Percentiles rank a stretch among this genome's conserved stretches.
Conservation (phyloP, 2,113 vertebrate species). For the Podarcis muralis region DNA sequence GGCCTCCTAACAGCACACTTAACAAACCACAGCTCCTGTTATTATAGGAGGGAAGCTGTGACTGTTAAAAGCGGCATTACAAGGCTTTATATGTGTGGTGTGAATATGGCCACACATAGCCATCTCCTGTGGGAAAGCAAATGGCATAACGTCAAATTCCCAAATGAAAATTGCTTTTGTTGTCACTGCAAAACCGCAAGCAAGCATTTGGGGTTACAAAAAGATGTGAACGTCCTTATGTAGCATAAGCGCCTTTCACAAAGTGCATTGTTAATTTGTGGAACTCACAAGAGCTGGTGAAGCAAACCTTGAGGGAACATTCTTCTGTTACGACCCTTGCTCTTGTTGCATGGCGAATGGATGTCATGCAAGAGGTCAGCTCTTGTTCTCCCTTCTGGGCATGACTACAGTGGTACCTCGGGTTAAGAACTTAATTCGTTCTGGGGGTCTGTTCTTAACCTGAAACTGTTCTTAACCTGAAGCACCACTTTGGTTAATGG, state of each 20-base stretch:
- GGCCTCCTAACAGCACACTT: too few species aligned
- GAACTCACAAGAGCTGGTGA: not conserved
- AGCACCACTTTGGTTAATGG: too few species aligned
- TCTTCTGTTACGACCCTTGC: not conserved
- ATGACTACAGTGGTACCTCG: not conserved
- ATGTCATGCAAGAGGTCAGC: not conserved
- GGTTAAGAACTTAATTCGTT: too few species aligned
- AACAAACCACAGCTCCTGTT: too few species aligned
- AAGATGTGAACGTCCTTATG: not conserved
- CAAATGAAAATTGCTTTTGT: not conserved
- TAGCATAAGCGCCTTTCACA: not conserved
- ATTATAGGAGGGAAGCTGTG: too few species aligned
- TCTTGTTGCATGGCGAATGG: not conserved
- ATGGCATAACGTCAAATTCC: not conserved
- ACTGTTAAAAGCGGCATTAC: too few species aligned
- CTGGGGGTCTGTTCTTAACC: too few species aligned
- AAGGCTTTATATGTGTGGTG: too few species aligned
- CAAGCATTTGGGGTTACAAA: not conserved
- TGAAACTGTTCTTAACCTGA: too few species aligned
- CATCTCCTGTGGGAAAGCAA: not conserved
- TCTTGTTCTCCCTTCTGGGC: not conserved
- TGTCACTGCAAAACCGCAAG: not conserved
- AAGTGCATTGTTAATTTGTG: not conserved
- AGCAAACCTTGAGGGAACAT: not conserved
- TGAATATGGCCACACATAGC: too few species aligned